These are phyloP conservation scores for Macaria notata DNA, from an alignment of 2,888 invertebrate genomes.

Conservation along the genomic window DNA sequence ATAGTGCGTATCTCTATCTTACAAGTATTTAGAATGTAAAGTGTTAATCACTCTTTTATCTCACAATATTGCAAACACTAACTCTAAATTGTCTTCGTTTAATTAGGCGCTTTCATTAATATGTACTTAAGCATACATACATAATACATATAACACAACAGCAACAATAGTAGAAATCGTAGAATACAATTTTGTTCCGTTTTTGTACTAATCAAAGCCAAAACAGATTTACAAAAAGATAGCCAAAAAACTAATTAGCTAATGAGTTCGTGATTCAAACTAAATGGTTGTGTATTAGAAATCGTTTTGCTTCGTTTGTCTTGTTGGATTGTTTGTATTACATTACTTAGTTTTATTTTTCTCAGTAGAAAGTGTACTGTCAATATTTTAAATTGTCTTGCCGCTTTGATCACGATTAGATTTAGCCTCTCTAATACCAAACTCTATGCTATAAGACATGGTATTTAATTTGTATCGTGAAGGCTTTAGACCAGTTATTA, in stretches of 20 bases:
- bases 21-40: too few species aligned
- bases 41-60: too few species aligned
- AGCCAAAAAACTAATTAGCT: slow-evolving; percentile 7
- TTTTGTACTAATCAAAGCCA: slow-evolving; percentile 2
- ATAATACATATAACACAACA: too few species aligned
- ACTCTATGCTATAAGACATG: slow-evolving; percentile 53
- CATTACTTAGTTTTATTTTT: slow-evolving; percentile 44
- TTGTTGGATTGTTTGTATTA: slow-evolving; percentile 26
- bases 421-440: slow-evolving; percentile 39
- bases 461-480: slow-evolving; percentile 61
- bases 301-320: slow-evolving; percentile 20
- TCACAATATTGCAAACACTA: too few species aligned
- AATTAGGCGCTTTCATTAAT: too few species aligned
- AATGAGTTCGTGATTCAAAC: slow-evolving; percentile 20
- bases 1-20: slow-evolving; percentile 54
- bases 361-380: slow-evolving; percentile 42
- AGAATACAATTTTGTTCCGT: background rate
- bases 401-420: slow-evolving; percentile 59
- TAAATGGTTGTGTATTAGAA: slow-evolving; percentile 1
- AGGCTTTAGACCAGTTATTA: slow-evolving; percentile 53
- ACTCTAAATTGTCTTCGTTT: too few species aligned
- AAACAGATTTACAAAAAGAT: slow-evolving; percentile 5
- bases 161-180: too few species aligned
- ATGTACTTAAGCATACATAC: too few species aligned
- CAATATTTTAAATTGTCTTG: slow-evolving; percentile 57